Evolutionary conservation across 2,888 invertebrate species (phyloP), one percentile per base, ranked within the genome.

Genomic region (Heliconius ismenius): DNA sequence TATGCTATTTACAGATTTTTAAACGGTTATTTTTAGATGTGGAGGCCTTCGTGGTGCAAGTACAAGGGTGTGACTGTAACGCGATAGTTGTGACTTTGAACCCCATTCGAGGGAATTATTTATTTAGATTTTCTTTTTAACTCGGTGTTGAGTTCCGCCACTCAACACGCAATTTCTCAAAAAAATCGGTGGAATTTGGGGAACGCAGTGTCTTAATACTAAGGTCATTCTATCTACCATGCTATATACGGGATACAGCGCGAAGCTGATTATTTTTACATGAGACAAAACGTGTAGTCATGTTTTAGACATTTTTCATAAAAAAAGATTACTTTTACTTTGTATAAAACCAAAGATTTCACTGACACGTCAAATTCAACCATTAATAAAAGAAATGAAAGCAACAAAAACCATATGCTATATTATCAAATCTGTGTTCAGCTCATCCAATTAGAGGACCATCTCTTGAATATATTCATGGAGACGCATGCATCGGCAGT

Each of bases 401-500:
- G n/a, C 32, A n/a, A n/a, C 21, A 32, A 65, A 65, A n/a, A n/a
- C 10, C 28, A 65, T 65, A 65, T 65, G n/a, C 11, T 36, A 65
- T 65, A n/a, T n/a, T 36, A 36, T 65, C 21, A 65, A 67, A 7
- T 67, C 39, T 24, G 39, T 54, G 69, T 54, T 58, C 32, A 32
- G 69, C 70, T 54, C 18, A 64, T 43, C 54, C 65, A 75, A 76
- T 78, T 78, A 73, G 73, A 68, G 63, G 43, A 36, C 67, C 63
- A 58, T 10, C 65, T 81, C 79, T 79, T 80, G 78, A 79, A 79
- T 79, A 76, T 75, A 79, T 80, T 78, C 77, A 80, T 81, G 75
- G 72, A 70, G 68, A 65, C 39, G 62, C 69, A 76, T 79, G 73
- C 78, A 77, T 75, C 64, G 67, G 77, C 76, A 60, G 73, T 58